Evolutionary conservation across 2,113 vertebrate species (phyloP).

Genomic region (Speoplatyrhinus poulsoni): DNA sequence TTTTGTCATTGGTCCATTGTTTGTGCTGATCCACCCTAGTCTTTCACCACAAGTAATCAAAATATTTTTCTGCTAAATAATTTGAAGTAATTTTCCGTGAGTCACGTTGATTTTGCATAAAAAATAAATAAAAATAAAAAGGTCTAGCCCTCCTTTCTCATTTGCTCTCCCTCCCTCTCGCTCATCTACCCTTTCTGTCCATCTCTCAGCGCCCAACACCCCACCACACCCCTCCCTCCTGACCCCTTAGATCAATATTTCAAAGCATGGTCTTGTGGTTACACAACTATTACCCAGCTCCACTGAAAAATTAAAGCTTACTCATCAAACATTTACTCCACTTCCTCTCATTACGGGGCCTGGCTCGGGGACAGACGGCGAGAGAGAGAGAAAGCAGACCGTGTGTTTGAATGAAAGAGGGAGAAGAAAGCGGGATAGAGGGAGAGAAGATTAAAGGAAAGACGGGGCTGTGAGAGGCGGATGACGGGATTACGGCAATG

Average conservation of each 20-base stretch:
- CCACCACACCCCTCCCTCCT: neutral
- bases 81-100: neutral
- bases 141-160: neutral
- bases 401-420: neutral
- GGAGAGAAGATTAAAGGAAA: neutral
- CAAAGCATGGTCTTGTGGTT: constrained; percentile 24
- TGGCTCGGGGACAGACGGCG: neutral
- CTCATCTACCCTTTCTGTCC: neutral
- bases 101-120: neutral
- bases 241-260: constrained; percentile 40
- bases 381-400: neutral
- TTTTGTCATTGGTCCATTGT: too few relatives aligned
- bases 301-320: constrained; percentile 27
- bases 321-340: constrained; percentile 26
- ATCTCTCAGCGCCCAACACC: neutral
- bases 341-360: constrained; percentile 15
- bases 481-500: neutral
- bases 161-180: neutral
- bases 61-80: neutral
- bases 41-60: neutral
- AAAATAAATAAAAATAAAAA: neutral
- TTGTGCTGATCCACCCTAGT: neutral
- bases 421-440: neutral
- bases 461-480: neutral
- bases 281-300: constrained; percentile 32